Evolutionary conservation across 2,888 invertebrate species (phyloP).

Genomic region (Merodon equestris): DNA sequence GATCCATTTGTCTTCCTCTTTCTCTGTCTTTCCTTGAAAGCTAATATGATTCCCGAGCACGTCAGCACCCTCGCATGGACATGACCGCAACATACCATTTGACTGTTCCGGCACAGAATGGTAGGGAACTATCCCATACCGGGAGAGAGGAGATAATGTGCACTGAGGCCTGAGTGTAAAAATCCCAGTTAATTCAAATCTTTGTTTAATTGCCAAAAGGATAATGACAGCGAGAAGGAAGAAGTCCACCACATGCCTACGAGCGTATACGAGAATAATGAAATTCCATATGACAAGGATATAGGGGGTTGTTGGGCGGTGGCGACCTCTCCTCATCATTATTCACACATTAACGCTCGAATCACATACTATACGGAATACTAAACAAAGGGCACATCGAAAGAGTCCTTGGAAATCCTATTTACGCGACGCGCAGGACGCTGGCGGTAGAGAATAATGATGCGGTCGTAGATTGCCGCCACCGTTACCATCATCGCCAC

Average conservation of each 20-base stretch:
- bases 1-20: background rate
- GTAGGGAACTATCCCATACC: too few species aligned
- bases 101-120: background rate
- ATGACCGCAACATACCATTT: slow-evolving; percentile 55
- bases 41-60: slow-evolving; percentile 44
- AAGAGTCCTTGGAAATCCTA: slow-evolving; percentile 34
- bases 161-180: slow-evolving; percentile 59
- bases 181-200: slow-evolving; percentile 66
- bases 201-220: slow-evolving; percentile 62
- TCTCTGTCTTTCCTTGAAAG: background rate
- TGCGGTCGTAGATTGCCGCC: slow-evolving; percentile 30
- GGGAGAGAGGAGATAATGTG: slow-evolving; percentile 17
- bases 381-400: slow-evolving; percentile 27
- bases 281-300: too few species aligned
- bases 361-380: slow-evolving; percentile 47
- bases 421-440: slow-evolving; percentile 19
- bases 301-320: background rate
- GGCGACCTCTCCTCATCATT: slow-evolving; percentile 39
- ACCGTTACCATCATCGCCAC: background rate
- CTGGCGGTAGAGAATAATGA: slow-evolving; percentile 42
- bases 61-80: slow-evolving; percentile 47
- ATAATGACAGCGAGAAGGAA: slow-evolving; percentile 49
- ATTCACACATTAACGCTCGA: slow-evolving; percentile 66
- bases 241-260: slow-evolving; percentile 30
- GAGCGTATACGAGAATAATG: too few species aligned